These are phyloP conservation scores for Eupithecia pulchellata DNA, from an alignment of 2,888 invertebrate species.

Conservation along the genomic window DNA sequence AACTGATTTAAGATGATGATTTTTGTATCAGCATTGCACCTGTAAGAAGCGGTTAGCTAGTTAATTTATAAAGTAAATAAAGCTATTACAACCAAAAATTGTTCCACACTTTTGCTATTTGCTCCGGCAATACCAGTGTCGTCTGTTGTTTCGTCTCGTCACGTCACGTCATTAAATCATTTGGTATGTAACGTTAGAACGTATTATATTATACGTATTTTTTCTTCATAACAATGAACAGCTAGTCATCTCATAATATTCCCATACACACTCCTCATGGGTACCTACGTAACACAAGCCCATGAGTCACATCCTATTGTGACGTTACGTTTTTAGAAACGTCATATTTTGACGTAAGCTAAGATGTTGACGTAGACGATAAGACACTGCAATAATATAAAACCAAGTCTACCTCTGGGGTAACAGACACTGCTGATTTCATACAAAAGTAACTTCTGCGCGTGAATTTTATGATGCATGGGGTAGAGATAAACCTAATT, in stretches of 20 bases:
- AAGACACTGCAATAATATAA: conserved; percentile 34
- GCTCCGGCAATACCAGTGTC: too few species aligned
- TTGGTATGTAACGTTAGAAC: neutral
- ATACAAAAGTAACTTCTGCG: neutral
- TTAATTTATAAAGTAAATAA: too few species aligned
- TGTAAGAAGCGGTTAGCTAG: too few species aligned
- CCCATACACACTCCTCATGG: neutral
- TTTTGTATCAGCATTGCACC: too few species aligned
- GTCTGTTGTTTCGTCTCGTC: neutral
- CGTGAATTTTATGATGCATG: neutral
- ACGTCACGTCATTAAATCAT: neutral
- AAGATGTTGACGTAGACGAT: neutral
- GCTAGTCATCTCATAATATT: neutral
- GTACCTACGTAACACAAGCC: neutral
- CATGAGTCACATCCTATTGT: neutral
- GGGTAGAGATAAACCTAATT: neutral
- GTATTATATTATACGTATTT: neutral
- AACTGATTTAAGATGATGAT: too few species aligned
- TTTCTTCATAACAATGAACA: neutral
- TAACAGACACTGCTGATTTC: neutral
- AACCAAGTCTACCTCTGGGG: neutral
- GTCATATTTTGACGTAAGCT: conserved; percentile 25
- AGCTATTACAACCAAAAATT: too few species aligned
- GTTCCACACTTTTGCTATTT: too few species aligned
- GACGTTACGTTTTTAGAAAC: conserved; percentile 7